Conservation (phyloP, 2,113 vertebrate genomes). For the Electrona antarctica region DNA sequence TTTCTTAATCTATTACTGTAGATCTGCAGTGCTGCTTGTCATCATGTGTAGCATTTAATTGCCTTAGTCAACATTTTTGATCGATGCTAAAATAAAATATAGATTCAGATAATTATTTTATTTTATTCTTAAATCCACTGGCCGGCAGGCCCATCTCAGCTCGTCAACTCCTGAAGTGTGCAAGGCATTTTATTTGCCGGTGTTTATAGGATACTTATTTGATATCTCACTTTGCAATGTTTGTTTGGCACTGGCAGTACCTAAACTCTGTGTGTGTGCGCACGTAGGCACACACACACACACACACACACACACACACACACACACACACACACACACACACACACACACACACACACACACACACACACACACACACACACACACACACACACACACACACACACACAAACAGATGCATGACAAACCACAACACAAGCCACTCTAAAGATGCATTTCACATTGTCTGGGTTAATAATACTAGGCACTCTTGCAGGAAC, state of each 20-base stretch:
- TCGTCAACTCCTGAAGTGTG: too few relatives aligned
- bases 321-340: neutral
- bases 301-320: neutral
- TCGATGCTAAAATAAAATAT: too few relatives aligned
- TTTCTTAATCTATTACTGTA: too few relatives aligned
- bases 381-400: constrained; percentile 3
- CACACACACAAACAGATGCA: constrained; percentile 36
- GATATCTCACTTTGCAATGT: constrained; percentile 49
- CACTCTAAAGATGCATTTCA: constrained; percentile 41
- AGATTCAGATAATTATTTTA: too few relatives aligned
- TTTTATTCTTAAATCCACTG: too few relatives aligned
- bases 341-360: neutral
- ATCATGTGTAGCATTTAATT: too few relatives aligned
- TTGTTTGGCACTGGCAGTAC: constrained; percentile 15
- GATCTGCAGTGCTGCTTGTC: too few relatives aligned
- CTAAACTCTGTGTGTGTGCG: constrained; percentile 20
- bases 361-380: neutral
- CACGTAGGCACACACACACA: neutral
- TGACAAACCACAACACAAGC: constrained; percentile 46
- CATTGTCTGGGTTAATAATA: constrained; percentile 57
- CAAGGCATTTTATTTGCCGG: too few relatives aligned
- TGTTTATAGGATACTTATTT: constrained; percentile 29
- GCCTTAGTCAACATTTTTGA: too few relatives aligned
- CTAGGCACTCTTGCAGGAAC: constrained; percentile 40
- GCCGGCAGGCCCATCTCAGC: too few relatives aligned